Percentiles rank a stretch among this genome's conserved stretches.
Conservation (phyloP, 2,888 invertebrate genomes). For the Drosophila recens region DNA sequence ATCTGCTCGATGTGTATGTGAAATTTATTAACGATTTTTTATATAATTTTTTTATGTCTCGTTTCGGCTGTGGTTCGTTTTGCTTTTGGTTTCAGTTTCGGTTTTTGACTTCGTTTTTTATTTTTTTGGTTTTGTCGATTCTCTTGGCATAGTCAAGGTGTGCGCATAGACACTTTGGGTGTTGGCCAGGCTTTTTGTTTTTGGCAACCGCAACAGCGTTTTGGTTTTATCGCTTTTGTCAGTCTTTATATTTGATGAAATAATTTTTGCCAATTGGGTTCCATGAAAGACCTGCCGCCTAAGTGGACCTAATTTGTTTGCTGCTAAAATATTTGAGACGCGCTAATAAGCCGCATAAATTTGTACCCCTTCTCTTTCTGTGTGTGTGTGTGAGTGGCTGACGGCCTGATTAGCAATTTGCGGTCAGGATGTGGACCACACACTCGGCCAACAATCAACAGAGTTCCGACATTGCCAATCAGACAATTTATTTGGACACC, state of each 20-base stretch:
- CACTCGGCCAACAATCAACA: slow-evolving; percentile 35
- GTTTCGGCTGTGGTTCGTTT: slow-evolving; percentile 52
- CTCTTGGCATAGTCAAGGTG: slow-evolving; percentile 66
- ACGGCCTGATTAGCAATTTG: slow-evolving; percentile 70
- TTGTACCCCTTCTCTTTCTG: slow-evolving; percentile 33
- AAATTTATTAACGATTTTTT: slow-evolving; percentile 80
- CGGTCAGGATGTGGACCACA: slow-evolving; percentile 69
- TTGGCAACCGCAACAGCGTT: slow-evolving; percentile 37
- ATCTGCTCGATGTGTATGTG: slow-evolving; percentile 41
- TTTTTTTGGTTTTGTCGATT: slow-evolving; percentile 9
- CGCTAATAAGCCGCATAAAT: slow-evolving; percentile 75
- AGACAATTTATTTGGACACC: slow-evolving; percentile 51
- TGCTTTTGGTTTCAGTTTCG: slow-evolving; percentile 32
- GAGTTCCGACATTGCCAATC: slow-evolving; percentile 24
- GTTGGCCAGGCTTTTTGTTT: slow-evolving; percentile 57
- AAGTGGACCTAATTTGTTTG: slow-evolving; percentile 82
- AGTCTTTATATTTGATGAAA: slow-evolving; percentile 68
- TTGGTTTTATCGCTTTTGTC: slow-evolving; percentile 55
- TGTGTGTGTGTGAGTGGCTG: slow-evolving; percentile 41
- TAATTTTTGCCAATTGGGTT: slow-evolving; percentile 63
- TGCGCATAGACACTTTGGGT: slow-evolving; percentile 79
- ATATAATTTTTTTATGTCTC: slow-evolving; percentile 71
- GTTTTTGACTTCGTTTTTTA: slow-evolving; percentile 20
- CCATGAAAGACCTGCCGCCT: slow-evolving; percentile 59
- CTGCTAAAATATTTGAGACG: slow-evolving; percentile 67